Base-by-base conservation (phyloP, 2,888 invertebrate genomes). In the Congeria kusceri region DNA sequence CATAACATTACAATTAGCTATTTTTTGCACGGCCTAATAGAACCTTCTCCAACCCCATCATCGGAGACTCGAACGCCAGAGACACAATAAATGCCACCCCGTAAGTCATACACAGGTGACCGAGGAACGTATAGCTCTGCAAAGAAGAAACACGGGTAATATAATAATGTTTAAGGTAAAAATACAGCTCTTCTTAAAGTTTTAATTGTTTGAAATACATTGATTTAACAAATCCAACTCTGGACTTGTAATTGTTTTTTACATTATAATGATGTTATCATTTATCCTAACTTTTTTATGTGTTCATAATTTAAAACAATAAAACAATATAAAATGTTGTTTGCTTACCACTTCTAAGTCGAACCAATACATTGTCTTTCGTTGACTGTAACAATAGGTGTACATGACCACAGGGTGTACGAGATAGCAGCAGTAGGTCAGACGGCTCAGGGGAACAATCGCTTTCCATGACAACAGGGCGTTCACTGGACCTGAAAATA, bases 391-490 rank as follows among this genome's bases (percentile, higher is more conserved):
- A 32, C 61, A 80, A 32, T 69, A 81, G 7, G 46, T 18, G 29
- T 71, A 79, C 58, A 86, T 79, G 18, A 84, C 57, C 0, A 82
- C 57, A 4, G 83, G 81, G 63, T 86, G 84, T 2, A 85, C 75
- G 3, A 86, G 68, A 67, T 85, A 86, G 23, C 78, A 77, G 61
- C 81, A 83, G 68, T 86, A 83, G 11, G 84, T 80, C 18, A 86
- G 77, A 25, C 83, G 39, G 29, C 83, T 75, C 2, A 86, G 64
- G 4, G 86, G 84, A 15, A 72, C 67, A 44, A 83, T 79, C 18
- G 65, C 78, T 25, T 57, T 44, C 85, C 83, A 86, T 0, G 86
- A 84, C 25, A 87, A 58, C 11, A 87, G 39, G 18, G 73, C 73
- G 49, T 87, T 84, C 5, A 86, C 72, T 23, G 70, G 75, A 49